phyloP scores from a whole-genome alignment of 2,113 vertebrate species.

The Acanthisitta chloris region DNA sequence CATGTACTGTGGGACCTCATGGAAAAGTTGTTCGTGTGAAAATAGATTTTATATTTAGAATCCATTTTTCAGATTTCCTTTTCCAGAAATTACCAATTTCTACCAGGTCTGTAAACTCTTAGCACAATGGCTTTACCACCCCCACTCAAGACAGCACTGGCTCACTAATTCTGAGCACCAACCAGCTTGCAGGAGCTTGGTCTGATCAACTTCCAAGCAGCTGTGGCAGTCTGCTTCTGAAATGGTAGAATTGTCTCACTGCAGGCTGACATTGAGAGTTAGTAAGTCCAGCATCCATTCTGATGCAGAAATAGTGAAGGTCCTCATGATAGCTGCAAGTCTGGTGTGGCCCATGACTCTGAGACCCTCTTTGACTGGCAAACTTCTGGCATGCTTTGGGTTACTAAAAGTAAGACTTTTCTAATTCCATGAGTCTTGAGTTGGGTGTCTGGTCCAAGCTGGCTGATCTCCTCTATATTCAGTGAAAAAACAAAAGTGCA shows the following conservation, averaged over 20 bases:
- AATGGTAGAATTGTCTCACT: background rate
- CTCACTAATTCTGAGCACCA: background rate
- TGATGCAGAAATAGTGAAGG: background rate
- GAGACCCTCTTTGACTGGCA: background rate
- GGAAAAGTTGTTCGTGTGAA: background rate
- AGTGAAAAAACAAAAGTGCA: background rate
- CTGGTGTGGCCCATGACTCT: background rate
- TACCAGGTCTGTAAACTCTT: background rate
- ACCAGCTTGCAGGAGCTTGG: background rate
- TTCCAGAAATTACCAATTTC: background rate
- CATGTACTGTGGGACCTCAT: background rate
- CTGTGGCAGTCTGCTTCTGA: background rate
- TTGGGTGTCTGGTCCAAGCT: background rate
- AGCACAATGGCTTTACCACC: background rate
- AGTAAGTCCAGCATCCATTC: rapidly evolving
- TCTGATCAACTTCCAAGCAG: background rate
- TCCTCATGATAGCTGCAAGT: background rate
- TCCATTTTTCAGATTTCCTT: background rate
- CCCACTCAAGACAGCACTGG: background rate
- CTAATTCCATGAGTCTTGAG: background rate
- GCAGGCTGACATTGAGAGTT: background rate
- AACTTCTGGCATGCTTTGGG: background rate
- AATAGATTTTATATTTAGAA: background rate
- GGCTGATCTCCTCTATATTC: background rate
- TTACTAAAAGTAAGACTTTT: background rate